Conservation (phyloP, 2,888 invertebrate genomes). For the Callyntrura sp. region DNA sequence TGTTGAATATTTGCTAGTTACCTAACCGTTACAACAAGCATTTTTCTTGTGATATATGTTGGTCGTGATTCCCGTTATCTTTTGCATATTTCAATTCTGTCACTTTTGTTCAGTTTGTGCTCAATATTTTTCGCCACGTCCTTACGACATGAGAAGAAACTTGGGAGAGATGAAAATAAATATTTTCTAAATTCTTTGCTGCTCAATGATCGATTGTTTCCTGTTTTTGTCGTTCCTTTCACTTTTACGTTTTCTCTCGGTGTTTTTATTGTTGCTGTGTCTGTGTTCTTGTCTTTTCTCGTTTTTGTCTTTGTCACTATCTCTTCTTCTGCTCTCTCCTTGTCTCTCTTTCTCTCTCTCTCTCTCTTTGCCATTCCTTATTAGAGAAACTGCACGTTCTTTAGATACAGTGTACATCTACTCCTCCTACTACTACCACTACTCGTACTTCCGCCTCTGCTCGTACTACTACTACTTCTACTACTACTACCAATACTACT, state of each 20-base stretch:
- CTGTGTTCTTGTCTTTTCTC: slow-evolving; percentile 15
- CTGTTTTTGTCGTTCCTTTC: neutral
- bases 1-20: too few species aligned
- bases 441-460: slow-evolving; percentile 71
- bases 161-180: too few species aligned
- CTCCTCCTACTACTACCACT: slow-evolving; percentile 68
- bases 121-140: neutral
- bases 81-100: neutral
- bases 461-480: slow-evolving; percentile 67
- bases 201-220: neutral
- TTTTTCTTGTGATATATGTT: neutral
- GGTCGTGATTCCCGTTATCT: neutral
- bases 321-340: slow-evolving; percentile 6
- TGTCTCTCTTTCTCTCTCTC: slow-evolving; percentile 53
- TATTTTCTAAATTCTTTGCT: too few species aligned
- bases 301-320: slow-evolving; percentile 11
- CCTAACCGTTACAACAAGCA: too few species aligned
- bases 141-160: neutral
- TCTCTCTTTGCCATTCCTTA: slow-evolving; percentile 75
- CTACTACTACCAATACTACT: slow-evolving; percentile 62
- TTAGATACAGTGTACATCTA: slow-evolving; percentile 73
- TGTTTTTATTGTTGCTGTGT: neutral
- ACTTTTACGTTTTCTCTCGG: neutral
- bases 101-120: too few species aligned
- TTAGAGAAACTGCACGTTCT: slow-evolving; percentile 73